A percentile compares a stretch with the other conserved stretches of the same genome.
These are phyloP conservation scores for Mycalesis mineus DNA, from an alignment of 2,888 invertebrate genomes.

Conservation along the genomic window DNA sequence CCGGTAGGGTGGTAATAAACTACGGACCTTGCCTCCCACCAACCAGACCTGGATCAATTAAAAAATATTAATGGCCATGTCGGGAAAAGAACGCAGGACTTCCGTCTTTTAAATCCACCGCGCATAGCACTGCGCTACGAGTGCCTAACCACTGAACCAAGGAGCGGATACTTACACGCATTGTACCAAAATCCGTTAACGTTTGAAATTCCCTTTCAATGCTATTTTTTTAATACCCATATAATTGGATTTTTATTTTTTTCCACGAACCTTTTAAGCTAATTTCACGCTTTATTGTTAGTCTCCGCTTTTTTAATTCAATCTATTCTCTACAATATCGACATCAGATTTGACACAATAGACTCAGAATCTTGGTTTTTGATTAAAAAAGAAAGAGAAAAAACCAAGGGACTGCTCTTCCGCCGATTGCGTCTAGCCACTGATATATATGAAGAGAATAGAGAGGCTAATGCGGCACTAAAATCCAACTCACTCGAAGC, in stretches of 20 bases:
- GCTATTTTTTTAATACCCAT: neutral
- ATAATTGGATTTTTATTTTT: conserved; percentile 1
- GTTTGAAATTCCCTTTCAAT: neutral
- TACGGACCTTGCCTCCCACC: too few relatives aligned
- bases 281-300: conserved; percentile 13
- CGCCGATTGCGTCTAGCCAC: neutral
- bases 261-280: conserved; percentile 1
- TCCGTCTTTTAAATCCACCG: too few relatives aligned
- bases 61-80: too few relatives aligned
- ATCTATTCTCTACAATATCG: conserved; percentile 1
- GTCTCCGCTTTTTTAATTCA: neutral
- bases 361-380: neutral
- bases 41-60: too few relatives aligned
- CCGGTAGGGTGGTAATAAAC: too few relatives aligned
- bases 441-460: neutral
- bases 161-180: too few relatives aligned
- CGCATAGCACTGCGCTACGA: too few relatives aligned
- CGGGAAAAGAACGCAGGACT: too few relatives aligned
- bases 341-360: conserved; percentile 1
- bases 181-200: neutral
- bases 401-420: conserved; percentile 2
- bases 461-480: neutral
- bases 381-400: neutral
- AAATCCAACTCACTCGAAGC: too few relatives aligned
- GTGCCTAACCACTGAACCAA: too few relatives aligned